A percentile compares a stretch with the other conserved stretches of the same genome.
These are phyloP conservation scores for Lutraria rhynchaena DNA, from an alignment of 1,140 invertebrate genomes.

Conservation along the genomic window DNA sequence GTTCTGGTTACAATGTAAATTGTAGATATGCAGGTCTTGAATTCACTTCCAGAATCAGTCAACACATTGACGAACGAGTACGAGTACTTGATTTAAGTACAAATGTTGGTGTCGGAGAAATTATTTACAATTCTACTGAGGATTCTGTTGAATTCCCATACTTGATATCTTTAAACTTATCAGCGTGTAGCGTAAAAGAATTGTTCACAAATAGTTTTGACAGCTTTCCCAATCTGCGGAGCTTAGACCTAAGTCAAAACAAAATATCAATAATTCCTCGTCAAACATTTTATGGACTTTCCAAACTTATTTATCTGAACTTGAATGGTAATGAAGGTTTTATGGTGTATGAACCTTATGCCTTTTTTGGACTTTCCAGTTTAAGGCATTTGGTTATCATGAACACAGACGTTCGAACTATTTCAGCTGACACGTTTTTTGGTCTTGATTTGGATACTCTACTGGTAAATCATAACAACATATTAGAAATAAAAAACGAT, in stretches of 20 bases:
- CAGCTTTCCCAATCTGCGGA: background rate
- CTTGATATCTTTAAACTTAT: constrained; percentile 15
- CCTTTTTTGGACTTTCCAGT: constrained; percentile 32
- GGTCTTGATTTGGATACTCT: constrained; percentile 14
- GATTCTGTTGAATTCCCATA: background rate
- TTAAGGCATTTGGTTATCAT: background rate
- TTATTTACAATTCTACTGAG: background rate
- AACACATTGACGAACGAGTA: background rate
- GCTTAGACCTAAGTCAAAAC: constrained; percentile 51
- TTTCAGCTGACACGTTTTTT: constrained; percentile 30
- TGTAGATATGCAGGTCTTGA: background rate
- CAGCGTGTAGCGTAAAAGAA: background rate
- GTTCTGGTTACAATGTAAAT: background rate
- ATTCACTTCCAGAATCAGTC: background rate
- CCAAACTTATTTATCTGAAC: constrained; percentile 6
- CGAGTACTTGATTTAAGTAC: background rate
- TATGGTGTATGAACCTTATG: background rate
- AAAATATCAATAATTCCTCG: background rate
- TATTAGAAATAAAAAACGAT: background rate
- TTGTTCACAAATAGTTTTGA: background rate
- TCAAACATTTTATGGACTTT: constrained; percentile 28
- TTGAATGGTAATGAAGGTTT: constrained; percentile 34
- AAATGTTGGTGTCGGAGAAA: background rate
- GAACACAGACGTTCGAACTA: background rate
- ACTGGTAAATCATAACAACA: background rate